Evolutionary conservation across 2,113 vertebrate genomes (phyloP).

Genomic region (Sceloporus undulatus): DNA sequence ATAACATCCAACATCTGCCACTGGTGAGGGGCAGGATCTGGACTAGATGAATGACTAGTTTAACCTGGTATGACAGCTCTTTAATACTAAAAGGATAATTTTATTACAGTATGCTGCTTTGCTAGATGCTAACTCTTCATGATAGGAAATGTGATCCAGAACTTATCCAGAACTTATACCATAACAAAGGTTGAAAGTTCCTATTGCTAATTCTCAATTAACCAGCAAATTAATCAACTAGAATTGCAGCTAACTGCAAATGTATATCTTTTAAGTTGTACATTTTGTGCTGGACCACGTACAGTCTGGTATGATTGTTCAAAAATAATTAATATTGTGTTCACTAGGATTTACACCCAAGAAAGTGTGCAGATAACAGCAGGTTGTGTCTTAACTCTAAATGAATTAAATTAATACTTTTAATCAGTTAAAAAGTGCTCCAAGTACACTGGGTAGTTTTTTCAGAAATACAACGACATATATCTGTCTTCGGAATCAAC

Average conservation of each 20-base stretch:
- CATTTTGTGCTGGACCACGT: not conserved
- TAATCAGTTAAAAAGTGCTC: not conserved
- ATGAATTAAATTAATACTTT: not conserved
- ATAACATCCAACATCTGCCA: not conserved
- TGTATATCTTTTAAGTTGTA: too few species aligned
- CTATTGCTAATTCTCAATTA: not conserved
- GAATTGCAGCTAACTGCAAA: not conserved
- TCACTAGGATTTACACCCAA: not conserved
- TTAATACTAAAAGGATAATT: not conserved
- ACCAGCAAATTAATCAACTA: not conserved
- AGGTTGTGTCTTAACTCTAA: too few species aligned
- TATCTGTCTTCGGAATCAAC: too few species aligned
- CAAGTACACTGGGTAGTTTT: not conserved
- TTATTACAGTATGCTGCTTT: not conserved
- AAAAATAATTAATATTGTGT: constrained; percentile 1
- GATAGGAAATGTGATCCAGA: not conserved
- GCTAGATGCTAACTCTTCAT: not conserved
- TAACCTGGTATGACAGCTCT: not conserved
- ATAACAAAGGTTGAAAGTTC: not conserved
- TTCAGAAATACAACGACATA: not conserved
- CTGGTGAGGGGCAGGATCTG: not conserved
- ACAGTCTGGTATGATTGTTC: not conserved
- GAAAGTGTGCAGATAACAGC: not conserved
- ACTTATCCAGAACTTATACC: not conserved
- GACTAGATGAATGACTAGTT: not conserved